Percentiles rank a stretch among this genome's conserved stretches.
Conservation (phyloP, 1,140 invertebrate genomes). For the Heterodera schachtii region DNA sequence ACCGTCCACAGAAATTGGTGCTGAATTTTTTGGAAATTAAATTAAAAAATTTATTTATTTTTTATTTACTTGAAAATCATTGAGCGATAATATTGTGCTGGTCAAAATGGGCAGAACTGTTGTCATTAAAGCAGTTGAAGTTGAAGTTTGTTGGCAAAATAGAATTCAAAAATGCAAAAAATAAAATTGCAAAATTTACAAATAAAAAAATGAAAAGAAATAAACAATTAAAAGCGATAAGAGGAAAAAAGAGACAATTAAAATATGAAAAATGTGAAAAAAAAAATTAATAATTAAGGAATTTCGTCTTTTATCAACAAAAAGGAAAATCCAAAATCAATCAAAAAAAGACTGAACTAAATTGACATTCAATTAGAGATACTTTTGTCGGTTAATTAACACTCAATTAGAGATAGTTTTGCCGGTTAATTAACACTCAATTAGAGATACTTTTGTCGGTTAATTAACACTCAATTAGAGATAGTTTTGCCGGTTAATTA, state of each 20-base stretch:
- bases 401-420: no score
- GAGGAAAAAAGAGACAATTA: neutral
- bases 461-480: no score
- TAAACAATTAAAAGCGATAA: neutral
- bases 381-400: no score
- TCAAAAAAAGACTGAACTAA: no score
- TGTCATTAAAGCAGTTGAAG: neutral
- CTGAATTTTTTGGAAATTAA: slow-evolving; percentile 15
- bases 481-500: no score
- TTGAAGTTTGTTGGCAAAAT: neutral
- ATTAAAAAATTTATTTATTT: neutral
- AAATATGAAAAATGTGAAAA: neutral
- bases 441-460: no score
- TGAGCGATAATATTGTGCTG: slow-evolving; percentile 2
- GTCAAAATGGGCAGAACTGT: slow-evolving; percentile 17
- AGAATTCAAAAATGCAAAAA: neutral
- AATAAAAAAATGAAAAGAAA: neutral
- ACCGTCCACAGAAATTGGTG: slow-evolving; percentile 50
- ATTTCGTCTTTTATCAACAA: slow-evolving; percentile 4
- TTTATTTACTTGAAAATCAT: slow-evolving; percentile 17
- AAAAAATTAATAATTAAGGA: neutral
- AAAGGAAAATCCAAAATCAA: neutral
- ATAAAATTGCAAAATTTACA: neutral
- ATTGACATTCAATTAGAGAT: no score
- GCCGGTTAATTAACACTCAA: no score